Evolutionary conservation across 2,113 vertebrate species (phyloP).

Genomic region (Bettongia penicillata): DNA sequence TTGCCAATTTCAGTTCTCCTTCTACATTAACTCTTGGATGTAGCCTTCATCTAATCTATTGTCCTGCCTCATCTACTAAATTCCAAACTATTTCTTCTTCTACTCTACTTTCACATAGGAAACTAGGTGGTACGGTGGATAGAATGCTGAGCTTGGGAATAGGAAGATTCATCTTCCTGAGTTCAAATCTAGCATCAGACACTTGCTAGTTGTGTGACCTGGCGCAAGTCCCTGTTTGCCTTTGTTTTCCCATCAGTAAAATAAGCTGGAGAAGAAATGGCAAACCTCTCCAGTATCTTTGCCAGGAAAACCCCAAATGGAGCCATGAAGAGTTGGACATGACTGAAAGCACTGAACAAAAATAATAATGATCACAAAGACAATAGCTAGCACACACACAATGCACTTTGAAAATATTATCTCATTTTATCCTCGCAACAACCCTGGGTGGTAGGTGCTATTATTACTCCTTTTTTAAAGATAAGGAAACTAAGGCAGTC

Average conservation of each 20-base stretch:
- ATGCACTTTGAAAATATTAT: not conserved
- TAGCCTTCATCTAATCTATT: not conserved
- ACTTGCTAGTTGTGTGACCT: not conserved
- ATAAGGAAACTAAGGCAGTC: not conserved
- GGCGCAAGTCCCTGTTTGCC: not conserved
- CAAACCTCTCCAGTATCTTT: not conserved
- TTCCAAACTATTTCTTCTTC: not conserved
- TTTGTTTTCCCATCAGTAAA: not conserved
- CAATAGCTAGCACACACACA: not conserved
- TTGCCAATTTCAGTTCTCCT: no score
- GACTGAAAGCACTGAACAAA: not conserved
- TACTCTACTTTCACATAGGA: not conserved
- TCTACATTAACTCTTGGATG: no score
- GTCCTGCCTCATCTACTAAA: not conserved
- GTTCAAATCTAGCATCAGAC: not conserved
- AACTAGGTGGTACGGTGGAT: not conserved
- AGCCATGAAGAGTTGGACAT: not conserved
- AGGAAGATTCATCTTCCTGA: not conserved
- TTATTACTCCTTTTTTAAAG: not conserved
- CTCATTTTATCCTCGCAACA: not conserved
- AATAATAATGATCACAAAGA: not conserved
- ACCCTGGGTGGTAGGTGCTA: not conserved
- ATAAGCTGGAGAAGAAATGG: not conserved
- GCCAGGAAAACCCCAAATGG: not conserved
- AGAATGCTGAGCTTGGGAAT: not conserved